A percentile compares a stretch with the other conserved stretches of the same genome.
These are phyloP conservation scores for Myathropa florea DNA, from an alignment of 2,888 invertebrate species.

Conservation along the genomic window DNA sequence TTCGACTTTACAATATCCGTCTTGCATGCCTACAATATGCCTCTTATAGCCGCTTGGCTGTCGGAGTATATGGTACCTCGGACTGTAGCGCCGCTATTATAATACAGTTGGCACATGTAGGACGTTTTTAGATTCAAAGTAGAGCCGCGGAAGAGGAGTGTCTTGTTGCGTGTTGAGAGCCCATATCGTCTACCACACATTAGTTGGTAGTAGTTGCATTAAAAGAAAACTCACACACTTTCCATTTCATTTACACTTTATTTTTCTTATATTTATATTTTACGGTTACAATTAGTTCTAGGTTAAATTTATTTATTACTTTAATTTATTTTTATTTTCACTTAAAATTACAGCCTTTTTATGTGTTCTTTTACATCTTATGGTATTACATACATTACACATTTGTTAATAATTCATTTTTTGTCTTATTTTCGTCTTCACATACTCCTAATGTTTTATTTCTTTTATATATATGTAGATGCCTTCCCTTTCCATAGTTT, in stretches of 20 bases:
- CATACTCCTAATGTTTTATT: conserved; percentile 45
- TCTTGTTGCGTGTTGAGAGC: too few species aligned
- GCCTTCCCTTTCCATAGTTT: conserved; percentile 55
- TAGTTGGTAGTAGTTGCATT: background rate
- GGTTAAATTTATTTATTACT: conserved; percentile 64
- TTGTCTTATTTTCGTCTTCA: conserved; percentile 35
- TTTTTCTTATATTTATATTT: conserved; percentile 69
- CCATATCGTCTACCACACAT: too few species aligned
- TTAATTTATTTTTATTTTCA: conserved; percentile 72
- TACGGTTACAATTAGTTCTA: conserved; percentile 69
- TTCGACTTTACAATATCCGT: too few species aligned
- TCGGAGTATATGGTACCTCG: too few species aligned
- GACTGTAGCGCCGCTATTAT: too few species aligned
- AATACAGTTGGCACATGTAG: too few species aligned
- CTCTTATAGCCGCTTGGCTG: too few species aligned
- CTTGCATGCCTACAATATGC: too few species aligned
- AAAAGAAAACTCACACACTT: background rate
- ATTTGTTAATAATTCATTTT: conserved; percentile 31
- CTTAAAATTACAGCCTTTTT: conserved; percentile 81
- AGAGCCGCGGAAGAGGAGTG: too few species aligned
- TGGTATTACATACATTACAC: conserved; percentile 65
- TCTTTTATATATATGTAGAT: conserved; percentile 51
- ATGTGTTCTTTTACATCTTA: conserved; percentile 71
- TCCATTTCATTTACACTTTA: conserved; percentile 71
- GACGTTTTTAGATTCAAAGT: too few species aligned